These are phyloP conservation scores for Halcyon senegalensis DNA, from an alignment of 2,113 vertebrate genomes.

Conservation along the genomic window DNA sequence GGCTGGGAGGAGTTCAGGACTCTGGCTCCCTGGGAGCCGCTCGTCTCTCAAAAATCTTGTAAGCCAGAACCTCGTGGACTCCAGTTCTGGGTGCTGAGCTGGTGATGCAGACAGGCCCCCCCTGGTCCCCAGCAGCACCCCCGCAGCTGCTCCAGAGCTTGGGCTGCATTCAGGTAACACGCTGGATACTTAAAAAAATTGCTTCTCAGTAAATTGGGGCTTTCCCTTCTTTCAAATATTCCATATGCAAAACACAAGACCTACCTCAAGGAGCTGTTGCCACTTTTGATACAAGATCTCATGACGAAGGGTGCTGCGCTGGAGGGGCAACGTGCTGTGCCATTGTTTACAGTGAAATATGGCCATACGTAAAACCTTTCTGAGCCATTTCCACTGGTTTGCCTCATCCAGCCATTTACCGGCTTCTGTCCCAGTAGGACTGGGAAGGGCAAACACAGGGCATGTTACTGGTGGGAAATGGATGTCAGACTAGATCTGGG, in stretches of 20 bases:
- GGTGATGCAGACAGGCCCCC: background rate
- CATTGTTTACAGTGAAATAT: fast-evolving
- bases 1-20: background rate
- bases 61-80: background rate
- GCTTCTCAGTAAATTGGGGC: background rate
- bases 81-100: background rate
- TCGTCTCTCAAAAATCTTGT: background rate
- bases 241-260: background rate
- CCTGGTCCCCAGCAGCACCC: background rate
- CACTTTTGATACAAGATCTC: fast-evolving
- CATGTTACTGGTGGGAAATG: fast-evolving
- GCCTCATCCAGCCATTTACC: background rate
- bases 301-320: fast-evolving
- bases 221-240: background rate
- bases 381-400: fast-evolving
- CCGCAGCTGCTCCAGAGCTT: background rate
- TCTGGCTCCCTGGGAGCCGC: background rate
- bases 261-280: slow-evolving; percentile 38
- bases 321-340: fast-evolving
- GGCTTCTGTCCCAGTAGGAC: background rate
- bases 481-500: background rate
- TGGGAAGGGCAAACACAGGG: background rate
- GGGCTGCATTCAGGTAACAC: background rate
- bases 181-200: background rate
- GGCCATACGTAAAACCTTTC: background rate